phyloP scores from a whole-genome alignment of 1,140 invertebrate genomes.

The Drosophila willistoni region DNA sequence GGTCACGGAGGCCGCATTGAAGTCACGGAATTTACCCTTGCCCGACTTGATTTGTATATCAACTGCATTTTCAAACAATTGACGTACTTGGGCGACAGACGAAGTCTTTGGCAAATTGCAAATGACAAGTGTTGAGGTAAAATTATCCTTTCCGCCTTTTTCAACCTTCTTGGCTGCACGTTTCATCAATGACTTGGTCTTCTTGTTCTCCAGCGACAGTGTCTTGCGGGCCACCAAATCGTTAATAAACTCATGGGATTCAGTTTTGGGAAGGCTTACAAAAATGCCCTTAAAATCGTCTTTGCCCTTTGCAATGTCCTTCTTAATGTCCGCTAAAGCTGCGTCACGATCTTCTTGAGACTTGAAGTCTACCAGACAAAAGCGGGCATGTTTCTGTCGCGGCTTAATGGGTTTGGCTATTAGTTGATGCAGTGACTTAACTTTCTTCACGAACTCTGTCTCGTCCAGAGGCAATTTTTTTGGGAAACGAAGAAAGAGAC shows the following conservation, averaged over 20 bases:
- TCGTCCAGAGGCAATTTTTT: constrained; percentile 66
- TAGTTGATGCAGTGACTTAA: constrained; percentile 56
- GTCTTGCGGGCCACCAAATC: constrained; percentile 68
- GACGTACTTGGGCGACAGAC: constrained; percentile 58
- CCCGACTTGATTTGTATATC: constrained; percentile 74
- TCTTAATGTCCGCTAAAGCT: constrained; percentile 51
- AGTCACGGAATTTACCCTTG: constrained; percentile 65
- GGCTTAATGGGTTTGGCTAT: constrained; percentile 65
- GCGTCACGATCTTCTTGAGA: constrained; percentile 58
- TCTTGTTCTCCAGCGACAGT: constrained; percentile 64
- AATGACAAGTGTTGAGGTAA: constrained; percentile 72
- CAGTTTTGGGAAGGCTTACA: constrained; percentile 69
- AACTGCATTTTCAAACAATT: constrained; percentile 69
- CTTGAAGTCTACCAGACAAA: constrained; percentile 72
- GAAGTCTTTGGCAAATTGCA: constrained; percentile 70
- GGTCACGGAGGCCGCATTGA: constrained; percentile 67
- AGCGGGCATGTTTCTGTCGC: constrained; percentile 74
- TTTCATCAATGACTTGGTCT: constrained; percentile 60
- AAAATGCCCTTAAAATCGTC: constrained; percentile 45
- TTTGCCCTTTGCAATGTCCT: constrained; percentile 41
- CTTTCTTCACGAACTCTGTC: constrained; percentile 57
- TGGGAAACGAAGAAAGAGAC: constrained; percentile 69
- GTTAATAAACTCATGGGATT: constrained; percentile 68
- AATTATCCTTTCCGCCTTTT: constrained; percentile 42
- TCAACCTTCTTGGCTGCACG: constrained; percentile 54